Conservation (phyloP, 2,888 invertebrate genomes). For the Crossocerus cetratus region DNA sequence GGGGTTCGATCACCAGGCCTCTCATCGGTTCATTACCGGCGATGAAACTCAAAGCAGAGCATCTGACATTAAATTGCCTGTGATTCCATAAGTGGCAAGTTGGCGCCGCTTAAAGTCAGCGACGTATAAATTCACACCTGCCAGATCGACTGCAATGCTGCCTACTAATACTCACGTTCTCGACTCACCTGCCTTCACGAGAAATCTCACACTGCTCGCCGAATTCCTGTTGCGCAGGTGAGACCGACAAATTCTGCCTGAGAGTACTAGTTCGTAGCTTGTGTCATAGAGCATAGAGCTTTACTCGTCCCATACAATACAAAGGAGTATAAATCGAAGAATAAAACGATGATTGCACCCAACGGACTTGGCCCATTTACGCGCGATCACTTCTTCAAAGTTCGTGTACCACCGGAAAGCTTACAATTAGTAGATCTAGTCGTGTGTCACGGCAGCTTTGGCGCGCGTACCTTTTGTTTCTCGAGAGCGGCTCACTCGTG, state of each 20-base stretch:
- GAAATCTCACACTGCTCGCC: neutral
- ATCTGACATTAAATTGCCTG: no score
- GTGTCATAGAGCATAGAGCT: no score
- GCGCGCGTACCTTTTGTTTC: neutral
- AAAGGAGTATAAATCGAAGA: no score
- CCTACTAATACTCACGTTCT: neutral
- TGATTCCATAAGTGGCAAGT: no score
- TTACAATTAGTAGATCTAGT: neutral
- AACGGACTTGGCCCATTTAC: no score
- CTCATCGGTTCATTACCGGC: conserved; percentile 43
- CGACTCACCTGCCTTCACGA: neutral
- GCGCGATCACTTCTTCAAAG: neutral
- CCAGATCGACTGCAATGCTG: neutral
- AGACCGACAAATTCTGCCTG: neutral
- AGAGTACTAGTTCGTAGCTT: no score
- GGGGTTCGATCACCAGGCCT: conserved; percentile 52
- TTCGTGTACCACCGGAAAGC: neutral
- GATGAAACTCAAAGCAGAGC: no score
- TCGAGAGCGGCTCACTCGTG: neutral
- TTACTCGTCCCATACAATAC: no score
- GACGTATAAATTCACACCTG: no score
- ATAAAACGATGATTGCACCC: no score
- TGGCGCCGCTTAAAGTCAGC: no score
- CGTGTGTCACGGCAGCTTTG: neutral
- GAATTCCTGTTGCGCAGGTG: neutral